These are phyloP conservation scores for Orcinus orca DNA, from an alignment of 2,113 vertebrate genomes.

Conservation along the genomic window DNA sequence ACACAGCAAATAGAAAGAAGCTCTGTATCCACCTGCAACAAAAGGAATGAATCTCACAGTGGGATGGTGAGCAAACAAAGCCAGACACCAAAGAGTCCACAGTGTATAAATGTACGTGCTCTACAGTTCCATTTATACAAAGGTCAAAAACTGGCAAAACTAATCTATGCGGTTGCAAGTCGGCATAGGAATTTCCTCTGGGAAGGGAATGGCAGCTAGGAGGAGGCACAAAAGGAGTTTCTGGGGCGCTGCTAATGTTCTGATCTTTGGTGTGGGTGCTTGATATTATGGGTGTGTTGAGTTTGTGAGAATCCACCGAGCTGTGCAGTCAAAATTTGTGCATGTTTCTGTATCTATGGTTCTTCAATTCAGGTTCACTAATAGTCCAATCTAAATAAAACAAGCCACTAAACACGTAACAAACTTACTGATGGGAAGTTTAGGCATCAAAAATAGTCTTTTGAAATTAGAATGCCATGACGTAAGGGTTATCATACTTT, in stretches of 20 bases:
- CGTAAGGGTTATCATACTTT: background rate
- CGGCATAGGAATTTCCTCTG: background rate
- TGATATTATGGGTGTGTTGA: background rate
- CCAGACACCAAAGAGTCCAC: background rate
- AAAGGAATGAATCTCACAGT: background rate
- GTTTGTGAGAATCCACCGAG: background rate
- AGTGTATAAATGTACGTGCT: background rate
- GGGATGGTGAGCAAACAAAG: background rate
- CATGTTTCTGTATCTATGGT: accelerated
- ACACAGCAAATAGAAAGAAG: background rate
- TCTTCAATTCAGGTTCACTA: background rate
- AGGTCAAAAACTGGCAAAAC: background rate
- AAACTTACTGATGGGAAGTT: background rate
- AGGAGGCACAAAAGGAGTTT: background rate
- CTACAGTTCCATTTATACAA: background rate
- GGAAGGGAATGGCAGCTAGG: background rate
- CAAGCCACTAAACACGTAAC: background rate
- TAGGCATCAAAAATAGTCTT: background rate
- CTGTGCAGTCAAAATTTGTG: background rate
- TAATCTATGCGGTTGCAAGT: background rate
- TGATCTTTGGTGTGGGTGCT: background rate
- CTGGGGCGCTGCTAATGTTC: background rate
- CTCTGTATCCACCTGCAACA: background rate
- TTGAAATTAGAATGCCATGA: background rate
- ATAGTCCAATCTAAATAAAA: background rate